Conservation (phyloP, 2,888 invertebrate species). For the Leptarthrus brevirostris region DNA sequence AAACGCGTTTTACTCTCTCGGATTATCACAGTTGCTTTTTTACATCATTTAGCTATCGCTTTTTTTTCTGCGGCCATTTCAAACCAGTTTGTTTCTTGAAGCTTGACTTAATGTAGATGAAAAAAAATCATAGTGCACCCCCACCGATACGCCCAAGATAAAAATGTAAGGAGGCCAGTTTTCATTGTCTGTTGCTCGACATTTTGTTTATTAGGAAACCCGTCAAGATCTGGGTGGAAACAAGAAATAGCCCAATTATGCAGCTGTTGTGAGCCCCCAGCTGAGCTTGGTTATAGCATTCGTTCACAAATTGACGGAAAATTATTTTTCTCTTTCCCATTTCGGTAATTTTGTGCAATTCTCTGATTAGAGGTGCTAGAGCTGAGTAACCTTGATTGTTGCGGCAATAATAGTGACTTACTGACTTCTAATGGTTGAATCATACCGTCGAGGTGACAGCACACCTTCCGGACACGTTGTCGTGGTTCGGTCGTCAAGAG, state of each 20-base stretch:
- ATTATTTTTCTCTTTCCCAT: conserved; percentile 21
- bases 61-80: not conserved
- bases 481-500: too few relatives aligned
- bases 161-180: conserved; percentile 24
- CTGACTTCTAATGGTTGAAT: too few relatives aligned
- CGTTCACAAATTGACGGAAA: not conserved
- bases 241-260: conserved; percentile 16
- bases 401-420: too few relatives aligned
- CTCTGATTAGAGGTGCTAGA: not conserved
- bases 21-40: conserved; percentile 1
- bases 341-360: conserved; percentile 22
- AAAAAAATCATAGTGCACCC: conserved; percentile 34
- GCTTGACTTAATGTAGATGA: not conserved
- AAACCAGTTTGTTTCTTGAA: conserved; percentile 22
- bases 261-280: not conserved
- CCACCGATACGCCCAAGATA: conserved; percentile 28
- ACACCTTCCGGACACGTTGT: too few relatives aligned
- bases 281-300: not conserved
- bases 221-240: not conserved
- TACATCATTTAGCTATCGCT: conserved; percentile 4
- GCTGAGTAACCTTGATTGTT: not conserved
- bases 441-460: not conserved
- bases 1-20: conserved; percentile 44
- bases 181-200: not conserved
- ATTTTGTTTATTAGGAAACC: conserved; percentile 32